Evolutionary conservation across 1,140 invertebrate species (phyloP).

Genomic region (Scaptomyza graminum): DNA sequence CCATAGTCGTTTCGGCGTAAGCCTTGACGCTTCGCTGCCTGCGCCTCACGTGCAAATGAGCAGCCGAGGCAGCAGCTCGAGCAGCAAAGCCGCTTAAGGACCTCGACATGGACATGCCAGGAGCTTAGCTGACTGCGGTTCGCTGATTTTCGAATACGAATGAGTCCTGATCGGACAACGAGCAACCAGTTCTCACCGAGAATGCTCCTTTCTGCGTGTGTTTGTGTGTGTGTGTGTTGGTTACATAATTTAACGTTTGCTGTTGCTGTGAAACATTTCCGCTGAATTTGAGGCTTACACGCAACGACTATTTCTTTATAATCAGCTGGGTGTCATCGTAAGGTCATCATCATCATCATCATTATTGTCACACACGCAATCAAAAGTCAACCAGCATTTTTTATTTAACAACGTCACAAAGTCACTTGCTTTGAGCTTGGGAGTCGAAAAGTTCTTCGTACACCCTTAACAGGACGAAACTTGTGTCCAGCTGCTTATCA

Average conservation of each 20-base stretch:
- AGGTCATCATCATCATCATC: conserved; percentile 64
- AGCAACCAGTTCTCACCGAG: background rate
- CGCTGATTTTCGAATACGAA: conserved; percentile 70
- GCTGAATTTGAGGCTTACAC: conserved; percentile 73
- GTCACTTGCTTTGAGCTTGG: conserved; percentile 30
- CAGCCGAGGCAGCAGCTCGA: conserved; percentile 29
- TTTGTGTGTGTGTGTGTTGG: conserved; percentile 57
- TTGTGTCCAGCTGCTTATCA: conserved; percentile 61
- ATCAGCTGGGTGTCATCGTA: conserved; percentile 82
- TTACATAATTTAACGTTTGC: conserved; percentile 78
- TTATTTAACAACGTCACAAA: conserved; percentile 47
- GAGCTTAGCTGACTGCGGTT: conserved; percentile 72
- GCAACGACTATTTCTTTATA: conserved; percentile 75
- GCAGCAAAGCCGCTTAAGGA: conserved; percentile 72
- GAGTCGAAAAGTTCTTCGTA: too few relatives aligned
- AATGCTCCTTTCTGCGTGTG: background rate
- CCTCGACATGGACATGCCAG: conserved; percentile 55
- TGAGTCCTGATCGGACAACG: background rate
- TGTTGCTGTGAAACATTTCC: conserved; percentile 78
- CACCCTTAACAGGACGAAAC: background rate
- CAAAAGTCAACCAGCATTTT: conserved; percentile 18
- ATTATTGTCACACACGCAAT: conserved; percentile 23
- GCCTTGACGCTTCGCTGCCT: conserved; percentile 72
- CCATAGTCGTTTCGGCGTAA: conserved; percentile 34
- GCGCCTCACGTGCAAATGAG: conserved; percentile 72